These are phyloP conservation scores for Lithobius niger DNA, from an alignment of 1,140 invertebrate genomes.

Conservation along the genomic window DNA sequence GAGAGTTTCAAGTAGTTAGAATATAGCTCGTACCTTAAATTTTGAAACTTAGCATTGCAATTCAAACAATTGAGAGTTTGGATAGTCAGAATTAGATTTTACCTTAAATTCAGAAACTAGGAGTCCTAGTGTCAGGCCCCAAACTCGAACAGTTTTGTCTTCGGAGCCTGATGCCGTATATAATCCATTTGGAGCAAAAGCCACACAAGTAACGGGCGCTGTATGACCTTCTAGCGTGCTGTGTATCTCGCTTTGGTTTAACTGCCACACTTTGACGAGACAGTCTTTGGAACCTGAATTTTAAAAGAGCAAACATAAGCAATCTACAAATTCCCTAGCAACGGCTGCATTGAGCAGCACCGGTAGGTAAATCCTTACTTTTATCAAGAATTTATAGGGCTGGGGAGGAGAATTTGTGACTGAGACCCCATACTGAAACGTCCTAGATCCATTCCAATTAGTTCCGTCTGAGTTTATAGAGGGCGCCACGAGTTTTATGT, in stretches of 20 bases:
- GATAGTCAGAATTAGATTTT: too few species aligned
- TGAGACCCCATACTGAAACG: too few species aligned
- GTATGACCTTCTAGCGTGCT: slow-evolving; percentile 55
- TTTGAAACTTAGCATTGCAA: too few species aligned
- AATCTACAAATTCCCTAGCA: not conserved
- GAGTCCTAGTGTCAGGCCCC: slow-evolving; percentile 54
- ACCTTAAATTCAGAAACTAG: slow-evolving; percentile 49
- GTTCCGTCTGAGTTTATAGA: too few species aligned
- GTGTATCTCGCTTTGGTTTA: slow-evolving; percentile 58
- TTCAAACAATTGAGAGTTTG: too few species aligned
- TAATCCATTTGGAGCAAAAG: slow-evolving; percentile 62
- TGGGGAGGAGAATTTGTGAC: too few species aligned
- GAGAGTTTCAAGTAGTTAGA: too few species aligned
- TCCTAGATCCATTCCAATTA: too few species aligned
- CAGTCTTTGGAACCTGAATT: slow-evolving; percentile 53
- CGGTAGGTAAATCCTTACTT: not conserved
- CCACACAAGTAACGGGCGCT: slow-evolving; percentile 57
- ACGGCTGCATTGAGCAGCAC: not conserved
- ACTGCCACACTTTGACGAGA: slow-evolving; percentile 61
- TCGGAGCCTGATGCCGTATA: slow-evolving; percentile 69
- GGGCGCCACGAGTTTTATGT: too few species aligned
- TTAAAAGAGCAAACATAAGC: not conserved
- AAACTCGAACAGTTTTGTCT: slow-evolving; percentile 61
- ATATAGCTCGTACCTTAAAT: too few species aligned
- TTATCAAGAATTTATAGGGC: too few species aligned